Conservation (phyloP, 2,113 vertebrate genomes). For the Melanerpes formicivorus region DNA sequence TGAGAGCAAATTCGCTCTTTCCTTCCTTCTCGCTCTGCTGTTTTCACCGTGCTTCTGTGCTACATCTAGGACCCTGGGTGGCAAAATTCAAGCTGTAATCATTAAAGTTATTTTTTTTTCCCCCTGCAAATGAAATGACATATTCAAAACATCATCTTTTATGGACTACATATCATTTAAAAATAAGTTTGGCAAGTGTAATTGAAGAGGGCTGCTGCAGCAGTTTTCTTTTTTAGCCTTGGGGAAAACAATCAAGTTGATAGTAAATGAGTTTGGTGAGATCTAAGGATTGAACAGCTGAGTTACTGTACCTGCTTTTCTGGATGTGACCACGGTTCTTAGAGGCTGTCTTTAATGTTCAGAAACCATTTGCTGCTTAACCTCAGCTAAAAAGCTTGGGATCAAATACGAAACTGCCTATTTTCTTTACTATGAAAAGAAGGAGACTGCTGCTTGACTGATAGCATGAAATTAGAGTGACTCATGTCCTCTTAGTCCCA, state of each 20-base stretch:
- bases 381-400: background rate
- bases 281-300: background rate
- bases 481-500: background rate
- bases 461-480: background rate
- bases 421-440: background rate
- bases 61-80: background rate
- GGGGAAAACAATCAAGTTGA: background rate
- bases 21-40: background rate
- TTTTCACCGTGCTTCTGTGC: background rate
- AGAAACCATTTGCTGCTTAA: background rate
- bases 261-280: slow-evolving; percentile 9
- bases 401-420: background rate
- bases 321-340: background rate
- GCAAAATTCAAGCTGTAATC: background rate
- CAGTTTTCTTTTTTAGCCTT: background rate
- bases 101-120: background rate
- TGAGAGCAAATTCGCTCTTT: background rate
- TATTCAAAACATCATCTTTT: background rate
- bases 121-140: background rate
- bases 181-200: background rate
- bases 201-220: background rate
- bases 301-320: background rate
- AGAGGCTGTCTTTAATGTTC: background rate
- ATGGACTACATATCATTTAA: background rate
- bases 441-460: background rate